These are phyloP conservation scores for Heteropelma amictum DNA, from an alignment of 2,888 invertebrate species.

Conservation along the genomic window DNA sequence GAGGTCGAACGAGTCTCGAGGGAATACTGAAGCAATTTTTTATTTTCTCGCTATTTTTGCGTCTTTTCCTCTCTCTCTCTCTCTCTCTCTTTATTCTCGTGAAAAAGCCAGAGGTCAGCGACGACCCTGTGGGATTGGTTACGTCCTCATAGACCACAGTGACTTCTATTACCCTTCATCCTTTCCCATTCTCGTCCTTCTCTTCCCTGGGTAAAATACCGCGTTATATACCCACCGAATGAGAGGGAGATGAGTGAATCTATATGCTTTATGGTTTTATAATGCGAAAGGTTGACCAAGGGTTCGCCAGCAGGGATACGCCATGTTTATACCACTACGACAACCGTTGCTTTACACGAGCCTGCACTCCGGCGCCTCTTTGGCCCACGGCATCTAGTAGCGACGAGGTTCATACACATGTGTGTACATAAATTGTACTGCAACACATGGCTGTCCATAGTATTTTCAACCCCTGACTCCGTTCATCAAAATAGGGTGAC, in stretches of 20 bases:
- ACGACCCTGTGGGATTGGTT: slow-evolving; percentile 41
- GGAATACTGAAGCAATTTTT: slow-evolving; percentile 52
- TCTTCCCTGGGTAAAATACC: slow-evolving; percentile 15
- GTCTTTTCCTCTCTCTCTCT: slow-evolving; percentile 21
- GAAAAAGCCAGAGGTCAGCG: slow-evolving; percentile 48
- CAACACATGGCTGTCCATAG: slow-evolving; percentile 51
- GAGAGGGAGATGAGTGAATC: slow-evolving; percentile 57
- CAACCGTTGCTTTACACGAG: slow-evolving; percentile 38
- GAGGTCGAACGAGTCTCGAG: slow-evolving; percentile 59
- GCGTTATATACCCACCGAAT: slow-evolving; percentile 50
- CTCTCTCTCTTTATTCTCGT: slow-evolving; percentile 16
- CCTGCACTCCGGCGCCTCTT: slow-evolving; percentile 52
- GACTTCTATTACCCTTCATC: slow-evolving; percentile 23
- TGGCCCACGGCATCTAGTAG: background rate
- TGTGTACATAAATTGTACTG: background rate
- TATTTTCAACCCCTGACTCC: slow-evolving; percentile 44
- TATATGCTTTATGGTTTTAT: slow-evolving; percentile 75
- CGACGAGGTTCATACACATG: background rate
- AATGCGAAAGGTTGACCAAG: slow-evolving; percentile 73
- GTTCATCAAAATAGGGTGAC: slow-evolving; percentile 58
- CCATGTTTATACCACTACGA: slow-evolving; percentile 58
- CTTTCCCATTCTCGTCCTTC: slow-evolving; percentile 21
- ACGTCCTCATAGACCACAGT: slow-evolving; percentile 24
- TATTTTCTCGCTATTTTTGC: slow-evolving; percentile 13
- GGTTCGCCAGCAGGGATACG: slow-evolving; percentile 54